phyloP scores from a whole-genome alignment of 30 jellyfish, hydroid and myxozoan species.

The Aurelia sp. region DNA sequence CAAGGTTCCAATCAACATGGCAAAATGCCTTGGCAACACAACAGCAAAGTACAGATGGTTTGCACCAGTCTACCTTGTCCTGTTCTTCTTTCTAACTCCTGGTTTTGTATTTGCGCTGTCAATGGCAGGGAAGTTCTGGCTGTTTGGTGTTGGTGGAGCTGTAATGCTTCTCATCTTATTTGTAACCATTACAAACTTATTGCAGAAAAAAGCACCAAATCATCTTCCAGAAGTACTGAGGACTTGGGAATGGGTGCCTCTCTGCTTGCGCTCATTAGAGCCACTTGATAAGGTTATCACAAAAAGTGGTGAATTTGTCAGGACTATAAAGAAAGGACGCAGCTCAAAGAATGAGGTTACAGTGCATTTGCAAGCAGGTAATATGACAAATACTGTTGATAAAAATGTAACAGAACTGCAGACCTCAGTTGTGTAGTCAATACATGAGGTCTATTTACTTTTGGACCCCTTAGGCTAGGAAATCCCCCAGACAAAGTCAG shows the following conservation, averaged over 20 bases:
- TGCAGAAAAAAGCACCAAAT: constrained; percentile 65
- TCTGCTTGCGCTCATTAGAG: constrained; percentile 83
- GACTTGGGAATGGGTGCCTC: constrained; percentile 92
- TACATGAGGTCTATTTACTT: not conserved
- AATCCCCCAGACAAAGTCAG: too few species aligned
- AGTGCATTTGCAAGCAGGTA: constrained; percentile 49
- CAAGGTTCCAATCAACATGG: constrained; percentile 80
- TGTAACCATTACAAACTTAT: constrained; percentile 55
- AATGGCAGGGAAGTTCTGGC: constrained; percentile 77
- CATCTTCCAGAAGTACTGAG: constrained; percentile 63
- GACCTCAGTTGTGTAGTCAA: not conserved
- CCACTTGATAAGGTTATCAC: constrained; percentile 76
- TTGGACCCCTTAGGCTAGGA: too few species aligned
- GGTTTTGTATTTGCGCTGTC: constrained; percentile 78
- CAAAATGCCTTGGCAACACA: constrained; percentile 86
- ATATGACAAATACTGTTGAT: constrained; percentile 13
- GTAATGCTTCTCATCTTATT: constrained; percentile 29
- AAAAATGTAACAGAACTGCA: constrained; percentile 12
- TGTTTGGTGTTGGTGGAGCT: constrained; percentile 59
- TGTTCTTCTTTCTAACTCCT: constrained; percentile 80
- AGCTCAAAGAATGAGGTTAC: constrained; percentile 26
- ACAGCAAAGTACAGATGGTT: constrained; percentile 98
- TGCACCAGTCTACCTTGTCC: constrained; percentile 79
- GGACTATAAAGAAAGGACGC: constrained; percentile 16
- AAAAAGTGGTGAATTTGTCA: constrained; percentile 25